These are phyloP conservation scores for Pseudomugil gertrudae DNA, from an alignment of 2,797 vertebrate species.

Conservation along the genomic window DNA sequence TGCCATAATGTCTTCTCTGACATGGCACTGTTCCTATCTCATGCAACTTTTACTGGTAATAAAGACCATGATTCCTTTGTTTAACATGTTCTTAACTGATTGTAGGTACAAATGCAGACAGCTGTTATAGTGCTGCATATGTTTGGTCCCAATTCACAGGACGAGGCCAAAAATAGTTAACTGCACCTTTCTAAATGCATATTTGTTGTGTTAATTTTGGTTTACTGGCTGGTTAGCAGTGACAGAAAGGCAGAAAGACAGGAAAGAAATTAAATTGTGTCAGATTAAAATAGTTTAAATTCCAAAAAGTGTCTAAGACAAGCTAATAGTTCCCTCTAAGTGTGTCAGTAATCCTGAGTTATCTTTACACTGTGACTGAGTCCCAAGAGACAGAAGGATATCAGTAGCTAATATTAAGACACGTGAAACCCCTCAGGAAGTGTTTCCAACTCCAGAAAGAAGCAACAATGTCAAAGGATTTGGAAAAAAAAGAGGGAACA, in stretches of 20 bases:
- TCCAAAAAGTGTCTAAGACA: not conserved
- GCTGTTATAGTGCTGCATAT: constrained; percentile 13
- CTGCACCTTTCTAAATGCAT: constrained; percentile 55
- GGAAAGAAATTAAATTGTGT: not conserved
- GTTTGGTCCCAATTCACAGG: constrained; percentile 14
- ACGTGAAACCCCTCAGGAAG: constrained; percentile 17
- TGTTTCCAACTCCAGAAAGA: constrained; percentile 24
- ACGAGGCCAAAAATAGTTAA: constrained; percentile 31
- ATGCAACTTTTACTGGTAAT: constrained; percentile 27
- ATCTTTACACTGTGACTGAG: constrained; percentile 5
- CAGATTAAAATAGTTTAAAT: not conserved
- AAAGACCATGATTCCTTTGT: not conserved
- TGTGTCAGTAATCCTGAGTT: constrained; percentile 12
- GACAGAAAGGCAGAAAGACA: not conserved
- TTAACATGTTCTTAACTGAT: no score
- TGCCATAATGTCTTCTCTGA: constrained; percentile 12
- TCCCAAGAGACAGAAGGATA: constrained; percentile 14
- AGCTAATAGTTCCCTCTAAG: constrained; percentile 9
- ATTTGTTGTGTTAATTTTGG: constrained; percentile 48
- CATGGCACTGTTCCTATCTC: not conserved
- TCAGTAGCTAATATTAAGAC: constrained; percentile 25
- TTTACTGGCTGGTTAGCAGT: constrained; percentile 23
- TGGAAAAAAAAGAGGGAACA: constrained; percentile 11
- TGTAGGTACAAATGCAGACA: constrained; percentile 16
- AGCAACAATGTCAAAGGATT: constrained; percentile 25